phyloP scores from a whole-genome alignment of 2,797 vertebrate species.

The Propithecus perrieri region DNA sequence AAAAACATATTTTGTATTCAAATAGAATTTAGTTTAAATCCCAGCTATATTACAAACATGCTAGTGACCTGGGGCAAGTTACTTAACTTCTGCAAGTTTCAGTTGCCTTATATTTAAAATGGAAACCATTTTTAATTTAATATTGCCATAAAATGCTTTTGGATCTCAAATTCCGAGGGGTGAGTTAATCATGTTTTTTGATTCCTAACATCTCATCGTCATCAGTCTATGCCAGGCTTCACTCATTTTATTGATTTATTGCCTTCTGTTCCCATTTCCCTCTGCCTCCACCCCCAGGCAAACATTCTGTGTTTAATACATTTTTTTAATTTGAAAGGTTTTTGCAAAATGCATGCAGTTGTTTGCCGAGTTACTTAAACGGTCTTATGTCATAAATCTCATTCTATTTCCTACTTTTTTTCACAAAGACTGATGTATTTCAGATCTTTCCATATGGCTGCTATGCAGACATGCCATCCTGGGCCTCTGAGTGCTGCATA shows the following conservation, averaged over 20 bases:
- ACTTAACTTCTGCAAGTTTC: not conserved
- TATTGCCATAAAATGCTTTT: constrained; percentile 12
- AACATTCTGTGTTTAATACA: not conserved
- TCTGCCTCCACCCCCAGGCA: constrained; percentile 3
- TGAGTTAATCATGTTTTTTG: not conserved
- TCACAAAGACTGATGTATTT: not conserved
- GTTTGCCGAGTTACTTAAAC: not conserved
- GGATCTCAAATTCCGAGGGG: not conserved
- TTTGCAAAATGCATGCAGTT: constrained; percentile 4
- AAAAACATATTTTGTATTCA: not conserved
- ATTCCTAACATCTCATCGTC: not conserved
- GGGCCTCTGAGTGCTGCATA: not conserved
- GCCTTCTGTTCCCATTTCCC: constrained; percentile 3
- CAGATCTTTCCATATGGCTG: not conserved
- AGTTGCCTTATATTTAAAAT: constrained; percentile 51
- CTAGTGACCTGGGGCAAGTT: not conserved
- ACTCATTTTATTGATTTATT: constrained; percentile 37
- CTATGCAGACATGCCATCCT: not conserved
- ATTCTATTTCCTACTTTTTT: not conserved
- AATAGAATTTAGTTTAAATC: constrained; percentile 34
- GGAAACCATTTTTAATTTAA: constrained; percentile 51
- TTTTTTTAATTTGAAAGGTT: constrained; percentile 29
- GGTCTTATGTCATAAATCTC: constrained; percentile 23
- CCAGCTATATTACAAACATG: not conserved
- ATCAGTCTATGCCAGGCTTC: not conserved